Evolutionary conservation across 2,797 vertebrate genomes (phyloP).

Genomic region (Tragelaphus oryx): DNA sequence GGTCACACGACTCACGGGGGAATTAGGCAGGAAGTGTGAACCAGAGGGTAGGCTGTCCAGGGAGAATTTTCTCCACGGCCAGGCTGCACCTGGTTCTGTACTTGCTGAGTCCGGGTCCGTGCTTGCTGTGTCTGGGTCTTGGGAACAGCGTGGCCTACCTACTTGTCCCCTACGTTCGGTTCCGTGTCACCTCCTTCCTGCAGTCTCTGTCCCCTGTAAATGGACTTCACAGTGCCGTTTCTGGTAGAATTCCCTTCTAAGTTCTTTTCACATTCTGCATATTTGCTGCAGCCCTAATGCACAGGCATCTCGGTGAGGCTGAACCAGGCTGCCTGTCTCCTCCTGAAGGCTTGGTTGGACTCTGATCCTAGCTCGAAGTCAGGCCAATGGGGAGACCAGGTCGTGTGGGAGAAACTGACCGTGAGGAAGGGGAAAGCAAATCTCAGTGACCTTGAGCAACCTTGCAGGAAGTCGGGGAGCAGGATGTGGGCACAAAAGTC

Average conservation of each 20-base stretch:
- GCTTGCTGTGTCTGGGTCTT: neutral
- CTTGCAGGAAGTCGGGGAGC: neutral
- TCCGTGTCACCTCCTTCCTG: neutral
- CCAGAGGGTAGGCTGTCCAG: neutral
- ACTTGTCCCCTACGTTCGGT: neutral
- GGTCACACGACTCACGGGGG: rapidly evolving
- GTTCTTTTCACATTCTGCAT: neutral
- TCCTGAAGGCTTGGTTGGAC: neutral
- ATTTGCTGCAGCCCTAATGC: neutral
- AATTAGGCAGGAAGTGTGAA: neutral
- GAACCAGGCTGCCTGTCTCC: neutral
- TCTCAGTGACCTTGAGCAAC: neutral
- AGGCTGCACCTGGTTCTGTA: neutral
- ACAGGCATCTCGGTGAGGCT: neutral
- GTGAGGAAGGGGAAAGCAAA: neutral
- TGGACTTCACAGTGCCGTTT: neutral
- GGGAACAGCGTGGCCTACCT: neutral
- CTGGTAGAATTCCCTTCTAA: neutral
- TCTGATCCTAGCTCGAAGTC: neutral
- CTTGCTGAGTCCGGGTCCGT: neutral
- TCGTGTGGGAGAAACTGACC: neutral
- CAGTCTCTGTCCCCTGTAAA: neutral
- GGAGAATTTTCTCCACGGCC: neutral
- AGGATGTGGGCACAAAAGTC: neutral
- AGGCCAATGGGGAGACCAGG: neutral